Percentiles rank a stretch among this genome's conserved stretches.
phyloP scores from a whole-genome alignment of 1,140 invertebrate genomes.

The Saxidomus purpurata region DNA sequence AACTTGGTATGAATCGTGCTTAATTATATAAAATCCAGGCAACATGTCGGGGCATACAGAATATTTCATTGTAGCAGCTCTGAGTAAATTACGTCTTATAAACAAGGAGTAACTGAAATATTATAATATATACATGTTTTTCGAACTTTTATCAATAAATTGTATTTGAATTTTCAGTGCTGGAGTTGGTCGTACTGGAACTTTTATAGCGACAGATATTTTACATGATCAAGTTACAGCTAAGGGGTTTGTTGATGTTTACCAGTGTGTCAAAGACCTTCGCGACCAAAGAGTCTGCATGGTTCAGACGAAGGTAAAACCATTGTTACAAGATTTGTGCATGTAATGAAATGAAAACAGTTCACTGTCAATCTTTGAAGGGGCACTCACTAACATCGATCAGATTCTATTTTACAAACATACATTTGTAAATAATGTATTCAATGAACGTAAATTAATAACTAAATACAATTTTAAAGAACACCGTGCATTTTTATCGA shows the following conservation, averaged over 20 bases:
- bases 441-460: too few species aligned
- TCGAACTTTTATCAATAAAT: too few species aligned
- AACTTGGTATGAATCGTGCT: too few species aligned
- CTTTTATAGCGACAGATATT: conserved; percentile 44
- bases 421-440: neutral
- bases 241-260: conserved; percentile 29
- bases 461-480: neutral
- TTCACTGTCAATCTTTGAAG: neutral
- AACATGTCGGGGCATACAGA: too few species aligned
- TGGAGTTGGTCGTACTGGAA: conserved; percentile 53
- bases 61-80: too few species aligned
- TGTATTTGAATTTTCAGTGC: conserved; percentile 38
- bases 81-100: too few species aligned
- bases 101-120: too few species aligned
- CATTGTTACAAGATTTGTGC: neutral
- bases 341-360: neutral
- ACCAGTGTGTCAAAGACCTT: conserved; percentile 41
- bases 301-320: conserved; percentile 53
- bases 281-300: conserved; percentile 45
- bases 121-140: too few species aligned
- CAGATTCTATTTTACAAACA: neutral
- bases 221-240: conserved; percentile 10
- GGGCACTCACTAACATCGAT: neutral
- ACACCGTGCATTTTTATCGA: neutral
- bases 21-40: too few species aligned